These are phyloP conservation scores for Rattus norvegicus DNA, from an alignment of 2,113 vertebrate species.

Conservation along the genomic window DNA sequence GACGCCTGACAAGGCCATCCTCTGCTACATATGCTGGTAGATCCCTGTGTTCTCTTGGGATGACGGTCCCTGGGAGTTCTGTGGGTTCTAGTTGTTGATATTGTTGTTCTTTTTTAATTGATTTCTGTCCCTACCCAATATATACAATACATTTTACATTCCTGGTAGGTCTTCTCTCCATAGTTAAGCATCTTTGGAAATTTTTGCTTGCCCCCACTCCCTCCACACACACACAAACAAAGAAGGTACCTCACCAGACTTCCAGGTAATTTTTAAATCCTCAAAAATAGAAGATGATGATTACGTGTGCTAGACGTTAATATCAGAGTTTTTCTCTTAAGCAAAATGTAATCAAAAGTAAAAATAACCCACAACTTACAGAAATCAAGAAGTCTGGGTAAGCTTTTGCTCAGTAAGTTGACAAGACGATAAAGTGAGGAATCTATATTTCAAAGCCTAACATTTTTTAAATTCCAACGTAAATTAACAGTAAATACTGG, in stretches of 20 bases:
- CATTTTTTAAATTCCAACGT: neutral
- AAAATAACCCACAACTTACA: neutral
- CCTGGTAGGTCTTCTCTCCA: too few species aligned
- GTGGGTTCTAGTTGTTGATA: too few species aligned
- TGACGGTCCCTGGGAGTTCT: too few species aligned
- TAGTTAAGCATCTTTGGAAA: neutral
- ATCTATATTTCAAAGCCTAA: neutral
- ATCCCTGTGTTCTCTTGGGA: too few species aligned
- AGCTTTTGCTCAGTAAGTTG: neutral
- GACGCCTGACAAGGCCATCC: too few species aligned
- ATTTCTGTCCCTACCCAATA: rapidly evolving
- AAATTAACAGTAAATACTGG: neutral
- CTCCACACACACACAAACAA: neutral
- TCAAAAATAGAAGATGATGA: too few species aligned
- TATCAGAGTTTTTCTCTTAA: neutral
- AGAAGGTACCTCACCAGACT: neutral
- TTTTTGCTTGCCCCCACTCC: neutral
- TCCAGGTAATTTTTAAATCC: neutral
- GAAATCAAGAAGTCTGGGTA: neutral
- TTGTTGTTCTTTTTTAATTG: neutral
- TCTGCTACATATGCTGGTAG: too few species aligned
- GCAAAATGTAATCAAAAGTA: neutral
- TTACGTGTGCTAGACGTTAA: neutral
- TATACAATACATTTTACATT: neutral
- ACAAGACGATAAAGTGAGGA: neutral